Conservation (phyloP, 2,888 invertebrate species). For the Dione vanillae region DNA sequence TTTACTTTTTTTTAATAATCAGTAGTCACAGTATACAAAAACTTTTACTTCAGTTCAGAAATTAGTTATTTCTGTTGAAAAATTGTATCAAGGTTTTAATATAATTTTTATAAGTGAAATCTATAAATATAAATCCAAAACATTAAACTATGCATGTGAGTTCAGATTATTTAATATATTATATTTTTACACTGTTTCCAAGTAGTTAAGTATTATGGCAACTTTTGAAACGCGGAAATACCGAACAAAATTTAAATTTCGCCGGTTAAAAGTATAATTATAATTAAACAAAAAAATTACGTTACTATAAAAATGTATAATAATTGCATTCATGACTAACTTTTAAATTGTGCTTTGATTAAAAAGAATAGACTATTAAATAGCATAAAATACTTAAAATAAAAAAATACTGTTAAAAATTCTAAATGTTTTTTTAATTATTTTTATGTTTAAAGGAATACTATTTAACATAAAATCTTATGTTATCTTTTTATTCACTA, state of each 20-base stretch:
- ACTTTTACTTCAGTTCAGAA: constrained; percentile 24
- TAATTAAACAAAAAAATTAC: not conserved
- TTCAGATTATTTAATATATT: not conserved
- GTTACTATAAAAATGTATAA: not conserved
- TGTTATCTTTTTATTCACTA: not conserved
- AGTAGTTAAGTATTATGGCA: not conserved
- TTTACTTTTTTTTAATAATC: constrained; percentile 19
- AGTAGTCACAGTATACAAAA: constrained; percentile 24
- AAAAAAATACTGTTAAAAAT: no score
- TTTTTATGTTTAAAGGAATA: no score
- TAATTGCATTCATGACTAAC: no score
- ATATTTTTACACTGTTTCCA: not conserved
- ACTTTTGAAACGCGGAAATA: not conserved
- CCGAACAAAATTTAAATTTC: not conserved
- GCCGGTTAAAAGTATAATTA: not conserved
- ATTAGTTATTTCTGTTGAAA: not conserved
- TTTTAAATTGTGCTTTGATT: no score
- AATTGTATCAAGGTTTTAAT: not conserved
- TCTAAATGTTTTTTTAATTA: no score
- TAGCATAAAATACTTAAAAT: no score
- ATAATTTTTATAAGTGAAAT: not conserved
- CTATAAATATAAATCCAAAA: not conserved
- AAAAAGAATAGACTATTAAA: no score
- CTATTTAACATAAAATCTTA: no score
- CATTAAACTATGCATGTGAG: no score